Base-by-base conservation (phyloP, 1,140 invertebrate species). In the Listronotus oregonensis region DNA sequence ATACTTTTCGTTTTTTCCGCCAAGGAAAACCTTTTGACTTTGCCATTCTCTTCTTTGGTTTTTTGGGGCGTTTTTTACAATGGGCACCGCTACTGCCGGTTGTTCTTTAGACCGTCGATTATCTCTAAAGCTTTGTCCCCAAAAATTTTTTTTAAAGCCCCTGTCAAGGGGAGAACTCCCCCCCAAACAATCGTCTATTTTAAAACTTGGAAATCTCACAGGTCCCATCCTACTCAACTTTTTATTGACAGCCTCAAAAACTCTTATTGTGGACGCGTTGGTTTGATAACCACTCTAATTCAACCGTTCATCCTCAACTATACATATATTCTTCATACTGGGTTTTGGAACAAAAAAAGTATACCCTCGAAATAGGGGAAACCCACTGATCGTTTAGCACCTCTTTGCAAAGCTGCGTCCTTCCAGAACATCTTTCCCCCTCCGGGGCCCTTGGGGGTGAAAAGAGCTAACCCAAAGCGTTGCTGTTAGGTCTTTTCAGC, bases 31-130 rank as follows among this genome's bases (percentile, higher is more conserved):
- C 83, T 97, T 96, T 78, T 98, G 95, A 0, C 95, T 93, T 80
- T 98, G 85, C 97, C 97, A 99, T 77, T 99, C 97, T 96, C 94
- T 75, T 99, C 96, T 78, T 99, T 99, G 1, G 91, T n/a, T n/a
- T 89, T 79, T 97, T 97, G 11, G 99, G 82, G 46, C 97, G 82
- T 70, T 93, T 85, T 11, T 81, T 7, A 99, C 95, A n/a, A 98
- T 86, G 1, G 96, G 94, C 17, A 99, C 93, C 3, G 95, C 95
- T 40, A 97, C 90, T 3, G 87, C 84, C 0, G 97, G 97, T 96
- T 98, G 78, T 96, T 95, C 79, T 96, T 98, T 55, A 99, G 80
- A 6, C 96, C 96, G 64, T 98, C 95, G 49, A 99, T 95, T 18
- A 99, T 97, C 77, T 99, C 96, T 44, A 87, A 82, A 5, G 96